Conservation (phyloP, 2,888 invertebrate genomes). For the Busseola fusca region DNA sequence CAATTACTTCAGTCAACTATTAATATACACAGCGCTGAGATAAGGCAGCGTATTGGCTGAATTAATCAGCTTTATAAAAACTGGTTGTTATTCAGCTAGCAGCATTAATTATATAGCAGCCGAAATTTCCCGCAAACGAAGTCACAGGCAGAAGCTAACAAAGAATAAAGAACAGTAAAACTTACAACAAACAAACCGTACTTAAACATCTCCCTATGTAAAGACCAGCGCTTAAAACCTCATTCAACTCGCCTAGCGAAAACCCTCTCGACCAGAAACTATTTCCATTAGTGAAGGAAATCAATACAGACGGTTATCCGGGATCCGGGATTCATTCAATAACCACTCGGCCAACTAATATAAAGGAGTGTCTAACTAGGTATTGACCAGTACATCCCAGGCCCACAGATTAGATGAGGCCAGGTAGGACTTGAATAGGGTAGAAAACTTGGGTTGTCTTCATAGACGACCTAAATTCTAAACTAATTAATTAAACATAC, state of each 20-base stretch:
- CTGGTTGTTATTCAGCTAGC: too few species aligned
- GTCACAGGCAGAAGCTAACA: neutral
- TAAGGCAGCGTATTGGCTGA: too few species aligned
- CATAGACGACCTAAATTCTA: too few species aligned
- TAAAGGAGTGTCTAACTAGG: constrained; percentile 55
- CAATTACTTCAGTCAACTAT: too few species aligned
- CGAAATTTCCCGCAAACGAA: neutral
- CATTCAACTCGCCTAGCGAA: constrained; percentile 28
- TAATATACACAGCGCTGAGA: too few species aligned
- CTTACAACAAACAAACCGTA: constrained; percentile 1
- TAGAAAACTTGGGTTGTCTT: constrained; percentile 8
- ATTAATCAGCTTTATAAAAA: too few species aligned
- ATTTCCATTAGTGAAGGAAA: constrained; percentile 66
- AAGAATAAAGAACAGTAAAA: neutral
- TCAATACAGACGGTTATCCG: constrained; percentile 64
- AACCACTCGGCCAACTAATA: constrained; percentile 63
- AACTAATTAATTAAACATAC: too few species aligned
- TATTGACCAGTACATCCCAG: constrained; percentile 35
- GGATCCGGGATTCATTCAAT: constrained; percentile 62
- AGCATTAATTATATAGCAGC: too few species aligned
- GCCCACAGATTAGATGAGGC: constrained; percentile 23
- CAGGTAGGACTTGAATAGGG: constrained; percentile 16
- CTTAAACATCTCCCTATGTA: too few species aligned
- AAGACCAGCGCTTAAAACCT: constrained; percentile 22
- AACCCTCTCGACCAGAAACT: constrained; percentile 58